A percentile compares a stretch with the other conserved stretches of the same genome.
Evolutionary conservation across 1,140 invertebrate species (phyloP).

Genomic region (Physella acuta): DNA sequence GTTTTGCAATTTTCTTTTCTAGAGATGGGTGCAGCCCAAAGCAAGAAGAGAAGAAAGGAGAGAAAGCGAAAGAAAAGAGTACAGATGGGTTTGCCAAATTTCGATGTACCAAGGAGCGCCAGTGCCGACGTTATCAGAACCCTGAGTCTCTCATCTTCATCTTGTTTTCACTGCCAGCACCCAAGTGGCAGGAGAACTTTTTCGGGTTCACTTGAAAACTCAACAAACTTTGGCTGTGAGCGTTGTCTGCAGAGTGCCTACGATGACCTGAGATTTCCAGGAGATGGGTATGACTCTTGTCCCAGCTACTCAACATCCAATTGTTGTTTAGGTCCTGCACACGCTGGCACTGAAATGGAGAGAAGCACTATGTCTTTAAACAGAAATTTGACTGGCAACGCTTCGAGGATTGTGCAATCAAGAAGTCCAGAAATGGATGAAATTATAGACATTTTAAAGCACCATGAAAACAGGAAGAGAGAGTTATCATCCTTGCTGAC

Average conservation of each 20-base stretch:
- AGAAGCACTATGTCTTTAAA: slow-evolving; percentile 18
- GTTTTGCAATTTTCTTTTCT: no score
- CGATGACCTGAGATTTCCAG: background rate
- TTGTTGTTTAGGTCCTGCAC: background rate
- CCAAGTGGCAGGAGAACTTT: background rate
- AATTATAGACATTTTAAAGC: background rate
- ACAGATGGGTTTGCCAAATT: background rate
- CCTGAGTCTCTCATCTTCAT: background rate
- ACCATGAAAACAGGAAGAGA: background rate
- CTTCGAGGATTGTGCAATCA: background rate
- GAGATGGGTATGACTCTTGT: slow-evolving; percentile 14
- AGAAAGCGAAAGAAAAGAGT: slow-evolving; percentile 4
- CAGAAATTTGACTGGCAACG: background rate
- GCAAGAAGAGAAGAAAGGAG: slow-evolving; percentile 18
- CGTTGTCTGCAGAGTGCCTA: background rate
- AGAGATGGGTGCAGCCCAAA: slow-evolving; percentile 22
- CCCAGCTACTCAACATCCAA: slow-evolving; percentile 3
- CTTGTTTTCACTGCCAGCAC: slow-evolving; percentile 3
- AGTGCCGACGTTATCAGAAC: slow-evolving; percentile 11
- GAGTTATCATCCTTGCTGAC: background rate
- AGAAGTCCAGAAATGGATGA: slow-evolving; percentile 17
- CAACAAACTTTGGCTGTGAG: background rate
- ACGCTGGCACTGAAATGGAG: background rate
- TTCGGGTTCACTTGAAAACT: background rate
- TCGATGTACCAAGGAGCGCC: slow-evolving; percentile 11